Evolutionary conservation across 1,140 invertebrate genomes (phyloP).

Genomic region (Bombus turneri): DNA sequence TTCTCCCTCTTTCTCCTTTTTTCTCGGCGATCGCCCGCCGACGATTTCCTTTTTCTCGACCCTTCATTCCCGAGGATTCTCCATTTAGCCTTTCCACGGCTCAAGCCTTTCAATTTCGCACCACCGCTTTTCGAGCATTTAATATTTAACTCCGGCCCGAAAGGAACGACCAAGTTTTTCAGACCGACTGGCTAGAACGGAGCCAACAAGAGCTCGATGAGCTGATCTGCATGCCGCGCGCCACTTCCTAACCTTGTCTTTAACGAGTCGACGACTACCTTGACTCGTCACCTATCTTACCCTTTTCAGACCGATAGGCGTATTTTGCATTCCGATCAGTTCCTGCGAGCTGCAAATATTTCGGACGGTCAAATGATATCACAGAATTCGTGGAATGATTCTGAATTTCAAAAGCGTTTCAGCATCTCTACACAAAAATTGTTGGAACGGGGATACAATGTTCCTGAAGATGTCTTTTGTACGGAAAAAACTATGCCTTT

Average conservation of each 20-base stretch:
- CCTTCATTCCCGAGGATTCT: conserved; percentile 50
- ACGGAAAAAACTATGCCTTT: no score
- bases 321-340: conserved; percentile 75
- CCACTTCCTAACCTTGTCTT: conserved; percentile 75
- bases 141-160: conserved; percentile 75
- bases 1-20: conserved; percentile 29
- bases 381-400: conserved; percentile 45
- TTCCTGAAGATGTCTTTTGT: background rate
- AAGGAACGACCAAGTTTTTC: conserved; percentile 59
- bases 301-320: conserved; percentile 65
- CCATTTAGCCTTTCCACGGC: conserved; percentile 57
- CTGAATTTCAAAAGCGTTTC: conserved; percentile 33
- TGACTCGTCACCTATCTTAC: conserved; percentile 71
- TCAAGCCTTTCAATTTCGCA: conserved; percentile 73
- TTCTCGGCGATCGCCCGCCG: conserved; percentile 22
- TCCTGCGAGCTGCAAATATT: conserved; percentile 47
- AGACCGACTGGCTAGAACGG: conserved; percentile 26
- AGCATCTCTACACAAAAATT: background rate
- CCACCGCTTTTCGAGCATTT: conserved; percentile 75
- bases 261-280: conserved; percentile 79
- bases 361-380: conserved; percentile 50
- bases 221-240: conserved; percentile 76
- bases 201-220: conserved; percentile 44
- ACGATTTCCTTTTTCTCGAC: conserved; percentile 53
- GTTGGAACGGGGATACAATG: no score